phyloP scores from a whole-genome alignment of 2,888 invertebrate species.

The Trachelus troglodyta region DNA sequence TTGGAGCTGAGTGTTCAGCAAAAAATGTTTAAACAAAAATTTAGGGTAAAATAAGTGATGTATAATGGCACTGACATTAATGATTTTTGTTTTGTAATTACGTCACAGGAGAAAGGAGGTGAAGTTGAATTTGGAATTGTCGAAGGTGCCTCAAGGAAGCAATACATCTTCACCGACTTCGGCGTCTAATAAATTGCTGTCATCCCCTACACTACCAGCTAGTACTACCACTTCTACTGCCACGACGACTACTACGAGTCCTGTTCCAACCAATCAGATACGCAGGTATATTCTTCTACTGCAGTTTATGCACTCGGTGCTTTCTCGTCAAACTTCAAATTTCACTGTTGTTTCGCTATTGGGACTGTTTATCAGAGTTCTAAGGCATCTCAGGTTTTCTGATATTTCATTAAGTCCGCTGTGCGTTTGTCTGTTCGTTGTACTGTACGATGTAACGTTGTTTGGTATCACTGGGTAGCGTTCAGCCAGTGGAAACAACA shows the following conservation, averaged over 20 bases:
- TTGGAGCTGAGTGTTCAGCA: background rate
- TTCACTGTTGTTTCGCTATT: background rate
- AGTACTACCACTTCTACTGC: slow-evolving; percentile 68
- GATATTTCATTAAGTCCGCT: background rate
- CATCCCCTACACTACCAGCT: slow-evolving; percentile 58
- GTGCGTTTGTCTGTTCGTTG: background rate
- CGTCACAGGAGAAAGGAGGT: slow-evolving; percentile 59
- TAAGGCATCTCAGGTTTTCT: background rate
- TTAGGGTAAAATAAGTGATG: background rate
- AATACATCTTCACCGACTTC: slow-evolving; percentile 57
- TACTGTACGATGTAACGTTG: slow-evolving; percentile 37
- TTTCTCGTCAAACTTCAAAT: background rate
- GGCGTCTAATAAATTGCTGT: slow-evolving; percentile 53
- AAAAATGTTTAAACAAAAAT: background rate
- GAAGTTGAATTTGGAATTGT: slow-evolving; percentile 62
- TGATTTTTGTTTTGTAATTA: background rate
- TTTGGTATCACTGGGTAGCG: slow-evolving; percentile 47
- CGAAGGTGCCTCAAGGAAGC: slow-evolving; percentile 61
- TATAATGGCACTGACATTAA: background rate
- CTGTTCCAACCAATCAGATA: slow-evolving; percentile 63
- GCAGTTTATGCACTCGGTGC: background rate
- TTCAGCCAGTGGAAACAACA: slow-evolving; percentile 58
- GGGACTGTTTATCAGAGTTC: background rate
- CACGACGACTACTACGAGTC: slow-evolving; percentile 65
- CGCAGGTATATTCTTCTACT: slow-evolving; percentile 55